A percentile compares a stretch with the other conserved stretches of the same genome.
These are phyloP conservation scores for Dynastes maya DNA, from an alignment of 2,888 invertebrate species.

Conservation along the genomic window DNA sequence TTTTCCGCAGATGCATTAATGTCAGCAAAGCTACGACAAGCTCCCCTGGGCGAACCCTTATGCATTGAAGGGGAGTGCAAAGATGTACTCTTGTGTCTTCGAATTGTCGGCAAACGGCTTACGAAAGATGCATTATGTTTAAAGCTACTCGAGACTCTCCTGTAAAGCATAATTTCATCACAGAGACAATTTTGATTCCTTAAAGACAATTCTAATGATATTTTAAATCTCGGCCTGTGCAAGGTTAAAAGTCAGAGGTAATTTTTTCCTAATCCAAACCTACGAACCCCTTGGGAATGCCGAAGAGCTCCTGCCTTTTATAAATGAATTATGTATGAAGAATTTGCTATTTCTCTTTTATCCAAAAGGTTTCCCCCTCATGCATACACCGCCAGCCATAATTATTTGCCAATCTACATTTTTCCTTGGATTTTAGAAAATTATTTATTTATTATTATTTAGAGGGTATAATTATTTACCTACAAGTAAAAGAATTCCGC, in stretches of 20 bases:
- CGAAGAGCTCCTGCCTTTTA: background rate
- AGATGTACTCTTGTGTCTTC: constrained; percentile 85
- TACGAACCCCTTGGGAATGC: background rate
- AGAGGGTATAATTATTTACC: no score
- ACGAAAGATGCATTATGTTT: constrained; percentile 96
- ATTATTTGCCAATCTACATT: no score
- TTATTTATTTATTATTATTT: no score
- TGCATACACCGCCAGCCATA: no score
- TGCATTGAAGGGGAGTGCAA: constrained; percentile 83
- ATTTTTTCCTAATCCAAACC: background rate
- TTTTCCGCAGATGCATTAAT: constrained; percentile 84
- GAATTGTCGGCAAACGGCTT: constrained; percentile 90
- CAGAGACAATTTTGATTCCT: background rate
- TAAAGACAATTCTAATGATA: background rate
- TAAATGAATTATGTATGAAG: background rate
- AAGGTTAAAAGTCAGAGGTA: background rate
- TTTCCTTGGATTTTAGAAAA: no score
- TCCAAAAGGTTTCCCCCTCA: no score
- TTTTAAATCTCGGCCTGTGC: background rate
- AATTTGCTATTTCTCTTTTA: background rate
- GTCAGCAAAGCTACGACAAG: constrained; percentile 77
- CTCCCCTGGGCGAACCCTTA: constrained; percentile 66
- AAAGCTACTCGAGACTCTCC: constrained; percentile 87
- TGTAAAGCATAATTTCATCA: constrained; percentile 65
- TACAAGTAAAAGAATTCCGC: no score